Base-by-base conservation (phyloP, 2,888 invertebrate species). In the Diploptera punctata region DNA sequence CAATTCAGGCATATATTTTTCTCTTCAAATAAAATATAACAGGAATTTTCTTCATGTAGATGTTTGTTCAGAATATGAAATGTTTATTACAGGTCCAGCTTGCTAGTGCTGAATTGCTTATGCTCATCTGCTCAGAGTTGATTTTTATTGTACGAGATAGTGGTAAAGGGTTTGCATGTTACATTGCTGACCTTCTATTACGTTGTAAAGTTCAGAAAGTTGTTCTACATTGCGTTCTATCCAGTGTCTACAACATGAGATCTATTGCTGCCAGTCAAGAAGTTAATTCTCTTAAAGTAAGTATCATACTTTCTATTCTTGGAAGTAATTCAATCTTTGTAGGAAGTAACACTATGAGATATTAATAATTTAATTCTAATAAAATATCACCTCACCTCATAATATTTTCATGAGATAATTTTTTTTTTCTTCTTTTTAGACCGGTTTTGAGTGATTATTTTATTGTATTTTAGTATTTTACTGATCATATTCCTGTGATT, bases 181-280 rank as follows among this genome's bases (percentile, higher is more conserved):
- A 92, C 80, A 90, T 93, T 75, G 89, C 89, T 16, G 93, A 93
- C 81, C 83, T 91, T 77, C 83, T 94, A 79, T 85, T 87, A 2
- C 89, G 92, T 75, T 93, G 93, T 79, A 94, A 94, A 82, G 86
- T 95, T 62, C 95, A 95, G 82, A 94, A 94, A 80, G 91, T 93
- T 26, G 86, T 93, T 61, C 85, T 95, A 65, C 94, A 94, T 81
- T 93, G 93, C 80, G 84, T 94, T 21, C 87, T 94, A 67, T 92
- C 94, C 2, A 91, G 91, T 19, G 92, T 94, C 1, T 85, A 90
- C 78, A 87, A 87, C 76, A 86, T 87, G 81, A 82, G 81, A 65
- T 82, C 60, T 7, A 62, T 68, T 52, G 72, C 52, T 18, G 26
- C 18, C 13, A 61, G 43, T 31, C 61, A 61, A 29, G 70, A 70